A percentile compares a stretch with the other conserved stretches of the same genome.
Conservation (phyloP, 2,113 vertebrate species). For the Panthera uncia region DNA sequence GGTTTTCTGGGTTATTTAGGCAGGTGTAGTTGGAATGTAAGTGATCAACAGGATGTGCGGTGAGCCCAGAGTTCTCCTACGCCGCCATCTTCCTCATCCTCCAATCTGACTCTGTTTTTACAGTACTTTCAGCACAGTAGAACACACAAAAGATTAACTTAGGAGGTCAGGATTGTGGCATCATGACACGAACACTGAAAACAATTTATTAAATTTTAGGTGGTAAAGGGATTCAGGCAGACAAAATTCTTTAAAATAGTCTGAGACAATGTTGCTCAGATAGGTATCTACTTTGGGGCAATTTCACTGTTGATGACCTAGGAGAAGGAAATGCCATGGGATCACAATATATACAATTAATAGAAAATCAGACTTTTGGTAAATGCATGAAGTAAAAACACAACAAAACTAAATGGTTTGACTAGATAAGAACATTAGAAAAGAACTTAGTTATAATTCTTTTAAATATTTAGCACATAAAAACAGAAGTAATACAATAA, state of each 20-base stretch:
- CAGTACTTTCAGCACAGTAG: not conserved
- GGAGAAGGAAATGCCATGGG: not conserved
- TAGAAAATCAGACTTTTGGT: not conserved
- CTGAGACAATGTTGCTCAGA: not conserved
- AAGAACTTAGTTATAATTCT: not conserved
- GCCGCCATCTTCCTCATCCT: too few species aligned
- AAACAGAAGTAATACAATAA: not conserved
- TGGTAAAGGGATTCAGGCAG: not conserved
- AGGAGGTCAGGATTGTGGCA: not conserved
- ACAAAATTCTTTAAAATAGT: not conserved
- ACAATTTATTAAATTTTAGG: not conserved
- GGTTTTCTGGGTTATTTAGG: too few species aligned
- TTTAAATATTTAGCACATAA: not conserved
- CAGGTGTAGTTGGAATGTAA: too few species aligned
- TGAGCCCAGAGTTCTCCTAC: too few species aligned
- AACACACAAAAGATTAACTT: slow-evolving; percentile 52
- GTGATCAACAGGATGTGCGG: too few species aligned
- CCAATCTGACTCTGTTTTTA: not conserved
- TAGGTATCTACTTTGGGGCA: not conserved
- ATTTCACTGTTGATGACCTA: not conserved
- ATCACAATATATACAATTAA: not conserved
- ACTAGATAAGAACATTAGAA: not conserved
- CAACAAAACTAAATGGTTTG: not conserved
- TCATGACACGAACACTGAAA: not conserved
- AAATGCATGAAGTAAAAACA: not conserved